Percentiles rank a stretch among this genome's conserved stretches.
phyloP scores from a whole-genome alignment of 92 coral and sea anemone genomes.

The Epizoanthus illoricatus region DNA sequence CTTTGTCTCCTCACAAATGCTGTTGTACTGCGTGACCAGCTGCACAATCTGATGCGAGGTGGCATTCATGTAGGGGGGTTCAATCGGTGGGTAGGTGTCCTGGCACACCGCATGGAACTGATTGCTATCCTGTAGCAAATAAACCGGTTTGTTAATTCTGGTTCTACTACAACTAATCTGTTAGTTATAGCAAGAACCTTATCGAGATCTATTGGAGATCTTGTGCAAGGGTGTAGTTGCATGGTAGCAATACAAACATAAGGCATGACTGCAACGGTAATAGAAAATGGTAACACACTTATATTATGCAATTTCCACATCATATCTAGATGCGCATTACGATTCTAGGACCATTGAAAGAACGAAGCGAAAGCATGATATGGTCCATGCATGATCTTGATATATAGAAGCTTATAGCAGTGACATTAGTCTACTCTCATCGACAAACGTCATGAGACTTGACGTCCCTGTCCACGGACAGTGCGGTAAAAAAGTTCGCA shows the following conservation, averaged over 20 bases:
- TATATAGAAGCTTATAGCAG: too few species aligned
- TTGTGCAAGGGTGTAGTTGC: not conserved
- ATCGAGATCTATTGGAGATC: too few species aligned
- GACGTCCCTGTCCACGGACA: too few species aligned
- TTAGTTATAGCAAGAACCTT: not conserved
- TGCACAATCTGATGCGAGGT: slow-evolving; percentile 82
- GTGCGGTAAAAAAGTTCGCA: too few species aligned
- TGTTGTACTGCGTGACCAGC: slow-evolving; percentile 79
- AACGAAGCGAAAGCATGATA: too few species aligned
- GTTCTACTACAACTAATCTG: not conserved
- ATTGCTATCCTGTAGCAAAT: slow-evolving; percentile 80
- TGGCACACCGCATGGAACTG: slow-evolving; percentile 95
- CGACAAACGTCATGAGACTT: too few species aligned
- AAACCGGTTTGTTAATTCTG: not conserved
- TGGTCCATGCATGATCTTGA: too few species aligned
- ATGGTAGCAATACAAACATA: not conserved
- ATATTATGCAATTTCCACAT: too few species aligned
- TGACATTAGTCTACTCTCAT: too few species aligned
- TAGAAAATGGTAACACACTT: too few species aligned
- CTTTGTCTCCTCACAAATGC: slow-evolving; percentile 57
- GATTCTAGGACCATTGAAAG: too few species aligned
- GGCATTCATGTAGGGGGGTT: slow-evolving; percentile 91
- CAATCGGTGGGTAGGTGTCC: slow-evolving; percentile 95
- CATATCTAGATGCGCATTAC: too few species aligned
- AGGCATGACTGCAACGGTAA: not conserved